phyloP scores from a whole-genome alignment of 2,888 invertebrate species.

The Digitonthophagus gazella region DNA sequence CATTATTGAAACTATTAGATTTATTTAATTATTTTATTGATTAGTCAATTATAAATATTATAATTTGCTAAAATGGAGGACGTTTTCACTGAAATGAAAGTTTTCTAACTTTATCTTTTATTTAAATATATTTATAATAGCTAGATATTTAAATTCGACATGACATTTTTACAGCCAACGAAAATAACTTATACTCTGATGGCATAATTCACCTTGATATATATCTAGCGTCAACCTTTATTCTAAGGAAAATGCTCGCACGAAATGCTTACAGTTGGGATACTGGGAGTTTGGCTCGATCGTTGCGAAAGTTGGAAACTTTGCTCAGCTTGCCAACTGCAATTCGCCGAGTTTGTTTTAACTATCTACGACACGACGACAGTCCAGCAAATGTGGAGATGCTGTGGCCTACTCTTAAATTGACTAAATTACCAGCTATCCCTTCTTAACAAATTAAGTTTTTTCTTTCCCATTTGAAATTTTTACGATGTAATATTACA shows the following conservation, averaged over 20 bases:
- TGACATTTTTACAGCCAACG: background rate
- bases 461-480: no score
- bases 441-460: background rate
- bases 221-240: background rate
- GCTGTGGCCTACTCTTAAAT: no score
- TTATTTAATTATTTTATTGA: no score
- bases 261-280: background rate
- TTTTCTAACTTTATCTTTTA: background rate
- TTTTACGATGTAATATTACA: no score
- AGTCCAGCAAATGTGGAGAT: background rate
- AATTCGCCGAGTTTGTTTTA: background rate
- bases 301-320: background rate
- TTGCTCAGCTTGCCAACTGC: background rate
- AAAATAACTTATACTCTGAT: background rate
- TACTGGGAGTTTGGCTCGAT: background rate
- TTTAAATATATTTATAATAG: background rate
- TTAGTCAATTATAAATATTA: no score
- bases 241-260: background rate
- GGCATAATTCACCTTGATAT: background rate
- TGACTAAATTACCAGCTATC: background rate
- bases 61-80: no score
- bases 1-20: no score
- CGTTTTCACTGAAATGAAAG: no score
- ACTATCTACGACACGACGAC: background rate
- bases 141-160: background rate